Percentiles rank a stretch among this genome's conserved stretches.
These are phyloP conservation scores for Gymnothorax reevesii DNA, from an alignment of 2,797 vertebrate genomes.

Conservation along the genomic window DNA sequence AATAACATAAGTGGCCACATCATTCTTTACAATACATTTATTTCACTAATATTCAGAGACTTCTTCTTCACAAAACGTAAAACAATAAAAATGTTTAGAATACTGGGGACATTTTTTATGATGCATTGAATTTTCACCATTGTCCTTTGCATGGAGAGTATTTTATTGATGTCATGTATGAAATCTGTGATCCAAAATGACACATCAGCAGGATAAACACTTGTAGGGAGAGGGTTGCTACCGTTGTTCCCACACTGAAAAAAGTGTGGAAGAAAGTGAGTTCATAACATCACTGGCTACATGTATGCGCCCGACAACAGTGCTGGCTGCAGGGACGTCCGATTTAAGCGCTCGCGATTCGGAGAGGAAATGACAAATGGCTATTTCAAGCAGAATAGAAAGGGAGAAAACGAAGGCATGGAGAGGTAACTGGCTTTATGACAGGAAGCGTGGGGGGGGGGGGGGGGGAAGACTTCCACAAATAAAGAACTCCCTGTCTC, in stretches of 20 bases:
- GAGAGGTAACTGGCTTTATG: conserved; percentile 45
- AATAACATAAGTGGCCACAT: background rate
- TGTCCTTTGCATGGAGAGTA: background rate
- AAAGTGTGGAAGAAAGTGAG: conserved; percentile 14
- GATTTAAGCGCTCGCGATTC: conserved; percentile 40
- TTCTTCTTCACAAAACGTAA: background rate
- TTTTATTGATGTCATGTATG: background rate
- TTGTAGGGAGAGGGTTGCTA: background rate
- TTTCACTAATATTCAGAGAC: background rate
- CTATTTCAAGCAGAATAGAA: conserved; percentile 50
- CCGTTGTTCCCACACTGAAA: conserved; percentile 15
- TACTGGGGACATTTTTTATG: background rate
- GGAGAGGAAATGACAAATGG: conserved; percentile 56
- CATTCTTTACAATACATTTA: background rate
- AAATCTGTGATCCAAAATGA: background rate
- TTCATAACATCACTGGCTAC: conserved; percentile 3
- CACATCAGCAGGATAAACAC: background rate
- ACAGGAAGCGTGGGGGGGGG: conserved; percentile 50
- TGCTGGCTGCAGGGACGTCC: conserved; percentile 39
- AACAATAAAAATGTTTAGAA: background rate
- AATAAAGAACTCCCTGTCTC: conserved; percentile 52
- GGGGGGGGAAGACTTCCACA: conserved; percentile 40
- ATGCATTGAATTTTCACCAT: background rate
- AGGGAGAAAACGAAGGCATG: conserved; percentile 21
- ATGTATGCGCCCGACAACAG: conserved; percentile 40